Percentiles rank a stretch among this genome's conserved stretches.
Conservation (phyloP, 2,797 vertebrate genomes). For the Thamnophis elegans region DNA sequence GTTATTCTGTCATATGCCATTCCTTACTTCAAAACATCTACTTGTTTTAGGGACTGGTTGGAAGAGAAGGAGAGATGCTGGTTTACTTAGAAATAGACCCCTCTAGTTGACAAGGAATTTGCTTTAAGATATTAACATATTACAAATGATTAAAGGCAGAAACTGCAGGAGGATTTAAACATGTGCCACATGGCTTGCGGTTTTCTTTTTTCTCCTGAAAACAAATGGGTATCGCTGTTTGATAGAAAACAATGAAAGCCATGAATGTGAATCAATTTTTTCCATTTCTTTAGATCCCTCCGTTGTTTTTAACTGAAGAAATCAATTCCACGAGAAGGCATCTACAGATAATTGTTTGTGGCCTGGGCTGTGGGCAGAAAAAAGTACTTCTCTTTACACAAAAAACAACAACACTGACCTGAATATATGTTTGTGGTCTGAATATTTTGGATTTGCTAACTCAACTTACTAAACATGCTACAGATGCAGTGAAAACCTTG, state of each 20-base stretch:
- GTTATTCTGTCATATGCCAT: too few species aligned
- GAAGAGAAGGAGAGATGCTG: neutral
- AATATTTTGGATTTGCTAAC: neutral
- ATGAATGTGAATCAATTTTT: neutral
- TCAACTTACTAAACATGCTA: neutral
- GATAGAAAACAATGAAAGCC: neutral
- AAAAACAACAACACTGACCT: neutral
- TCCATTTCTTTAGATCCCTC: neutral
- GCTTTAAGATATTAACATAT: neutral
- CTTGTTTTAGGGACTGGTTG: neutral
- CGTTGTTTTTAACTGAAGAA: neutral
- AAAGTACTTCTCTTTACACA: neutral
- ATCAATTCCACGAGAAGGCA: neutral
- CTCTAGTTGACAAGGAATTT: constrained; percentile 1
- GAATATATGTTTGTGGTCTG: neutral
- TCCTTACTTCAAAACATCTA: neutral
- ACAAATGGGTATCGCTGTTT: neutral
- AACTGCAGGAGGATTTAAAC: neutral
- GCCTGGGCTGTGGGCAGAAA: neutral
- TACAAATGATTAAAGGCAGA: constrained; percentile 16
- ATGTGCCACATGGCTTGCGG: neutral
- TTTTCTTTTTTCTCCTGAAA: neutral
- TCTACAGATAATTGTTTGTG: neutral
- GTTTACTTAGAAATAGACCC: constrained; percentile 26
- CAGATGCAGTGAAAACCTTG: neutral